Evolutionary conservation across 2,113 vertebrate genomes (phyloP).

Genomic region (Eulemur rufifrons): DNA sequence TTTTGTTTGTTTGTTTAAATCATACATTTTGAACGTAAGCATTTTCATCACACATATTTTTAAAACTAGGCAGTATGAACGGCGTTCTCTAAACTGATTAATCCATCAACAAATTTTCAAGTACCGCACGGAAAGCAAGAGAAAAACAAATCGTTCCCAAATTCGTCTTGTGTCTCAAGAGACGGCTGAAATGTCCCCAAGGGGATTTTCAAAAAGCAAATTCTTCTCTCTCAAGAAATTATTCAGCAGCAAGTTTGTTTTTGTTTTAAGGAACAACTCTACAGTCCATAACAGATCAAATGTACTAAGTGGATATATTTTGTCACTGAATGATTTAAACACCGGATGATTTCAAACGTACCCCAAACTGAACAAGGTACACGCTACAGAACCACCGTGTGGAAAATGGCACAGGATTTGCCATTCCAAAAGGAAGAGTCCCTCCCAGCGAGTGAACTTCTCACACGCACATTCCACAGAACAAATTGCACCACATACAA

Average conservation of each 20-base stretch:
- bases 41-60: neutral
- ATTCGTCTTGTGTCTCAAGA: neutral
- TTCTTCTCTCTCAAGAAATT: neutral
- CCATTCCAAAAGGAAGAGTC: constrained; percentile 28
- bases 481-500: neutral
- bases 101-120: neutral
- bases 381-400: neutral
- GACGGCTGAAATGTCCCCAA: neutral
- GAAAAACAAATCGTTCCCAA: constrained; percentile 45
- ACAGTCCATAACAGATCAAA: neutral
- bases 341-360: neutral
- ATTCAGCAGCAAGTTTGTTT: neutral
- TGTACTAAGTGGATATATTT: neutral
- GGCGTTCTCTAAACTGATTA: neutral
- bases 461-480: constrained; percentile 55
- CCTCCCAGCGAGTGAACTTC: constrained; percentile 38
- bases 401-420: neutral
- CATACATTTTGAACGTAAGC: neutral
- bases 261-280: neutral
- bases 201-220: neutral
- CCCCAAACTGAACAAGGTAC: neutral
- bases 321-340: neutral
- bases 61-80: neutral
- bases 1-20: too few species aligned
- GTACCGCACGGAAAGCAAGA: neutral